phyloP scores from a whole-genome alignment of 2,888 invertebrate species.

The Diogma glabrata region DNA sequence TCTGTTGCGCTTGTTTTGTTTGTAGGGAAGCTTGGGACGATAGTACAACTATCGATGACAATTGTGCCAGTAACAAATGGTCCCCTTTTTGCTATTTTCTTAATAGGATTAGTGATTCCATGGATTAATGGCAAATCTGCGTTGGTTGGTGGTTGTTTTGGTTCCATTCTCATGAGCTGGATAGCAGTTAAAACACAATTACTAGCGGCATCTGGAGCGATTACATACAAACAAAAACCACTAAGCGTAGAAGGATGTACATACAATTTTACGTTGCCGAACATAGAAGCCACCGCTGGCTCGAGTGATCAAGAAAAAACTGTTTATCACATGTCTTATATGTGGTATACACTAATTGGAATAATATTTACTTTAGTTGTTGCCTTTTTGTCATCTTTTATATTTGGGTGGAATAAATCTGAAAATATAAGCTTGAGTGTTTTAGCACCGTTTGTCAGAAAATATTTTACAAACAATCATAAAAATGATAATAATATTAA shows the following conservation, averaged over 20 bases:
- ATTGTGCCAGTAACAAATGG: constrained; percentile 54
- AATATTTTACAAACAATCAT: too few species aligned
- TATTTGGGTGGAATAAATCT: constrained; percentile 24
- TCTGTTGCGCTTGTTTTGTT: constrained; percentile 54
- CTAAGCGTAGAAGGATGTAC: constrained; percentile 32
- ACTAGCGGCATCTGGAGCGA: too few species aligned
- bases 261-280: too few species aligned
- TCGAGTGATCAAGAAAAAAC: too few species aligned
- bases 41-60: constrained; percentile 49
- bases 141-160: constrained; percentile 51
- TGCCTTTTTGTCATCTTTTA: constrained; percentile 44
- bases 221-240: constrained; percentile 39
- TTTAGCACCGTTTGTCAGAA: constrained; percentile 51
- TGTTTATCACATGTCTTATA: constrained; percentile 58
- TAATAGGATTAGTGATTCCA: constrained; percentile 52
- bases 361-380: constrained; percentile 44
- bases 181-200: constrained; percentile 43
- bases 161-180: constrained; percentile 54
- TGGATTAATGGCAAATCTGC: constrained; percentile 55
- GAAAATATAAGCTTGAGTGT: constrained; percentile 46
- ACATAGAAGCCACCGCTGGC: too few species aligned
- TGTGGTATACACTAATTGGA: constrained; percentile 57
- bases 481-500: too few species aligned
- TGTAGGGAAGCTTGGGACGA: constrained; percentile 63
- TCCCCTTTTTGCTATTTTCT: constrained; percentile 57